phyloP scores from a whole-genome alignment of 2,113 vertebrate genomes.

The Triplophysa rosa region DNA sequence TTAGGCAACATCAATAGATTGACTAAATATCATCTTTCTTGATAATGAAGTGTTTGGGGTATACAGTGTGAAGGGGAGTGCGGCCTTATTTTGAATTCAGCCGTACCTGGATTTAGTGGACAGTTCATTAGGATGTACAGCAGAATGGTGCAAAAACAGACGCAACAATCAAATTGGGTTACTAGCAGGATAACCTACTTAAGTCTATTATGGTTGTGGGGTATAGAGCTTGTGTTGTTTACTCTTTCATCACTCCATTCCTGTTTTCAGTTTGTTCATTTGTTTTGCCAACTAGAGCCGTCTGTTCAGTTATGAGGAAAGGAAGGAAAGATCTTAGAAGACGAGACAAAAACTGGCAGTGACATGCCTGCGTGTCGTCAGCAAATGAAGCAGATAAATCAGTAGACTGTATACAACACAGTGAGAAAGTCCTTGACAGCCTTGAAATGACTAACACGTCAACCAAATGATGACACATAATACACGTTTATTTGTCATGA shows the following conservation, averaged over 20 bases:
- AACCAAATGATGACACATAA: background rate
- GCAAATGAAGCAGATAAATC: background rate
- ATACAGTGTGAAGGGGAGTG: conserved; percentile 45
- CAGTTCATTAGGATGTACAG: conserved; percentile 44
- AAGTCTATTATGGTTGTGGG: conserved; percentile 73
- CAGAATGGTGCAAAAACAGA: conserved; percentile 37
- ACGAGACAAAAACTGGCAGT: conserved; percentile 26
- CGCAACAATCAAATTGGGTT: conserved; percentile 66
- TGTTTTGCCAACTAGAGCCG: conserved; percentile 78
- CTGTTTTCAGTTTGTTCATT: conserved; percentile 75
- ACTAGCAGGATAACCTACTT: conserved; percentile 71
- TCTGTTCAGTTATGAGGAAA: conserved; percentile 74
- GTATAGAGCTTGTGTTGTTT: conserved; percentile 74
- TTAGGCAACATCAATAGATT: conserved; percentile 79
- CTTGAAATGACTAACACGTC: background rate
- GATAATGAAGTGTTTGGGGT: conserved; percentile 71
- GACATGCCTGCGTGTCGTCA: conserved; percentile 15
- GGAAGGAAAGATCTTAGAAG: conserved; percentile 60
- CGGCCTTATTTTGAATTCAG: conserved; percentile 22
- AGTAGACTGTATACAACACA: background rate
- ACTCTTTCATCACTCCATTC: conserved; percentile 76
- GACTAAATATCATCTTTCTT: conserved; percentile 74
- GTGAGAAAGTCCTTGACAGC: background rate
- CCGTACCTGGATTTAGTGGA: conserved; percentile 23
- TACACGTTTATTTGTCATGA: too few relatives aligned